These are phyloP conservation scores for Ramazzottius varieornatus DNA, from an alignment of 2,888 invertebrate genomes.

Conservation along the genomic window DNA sequence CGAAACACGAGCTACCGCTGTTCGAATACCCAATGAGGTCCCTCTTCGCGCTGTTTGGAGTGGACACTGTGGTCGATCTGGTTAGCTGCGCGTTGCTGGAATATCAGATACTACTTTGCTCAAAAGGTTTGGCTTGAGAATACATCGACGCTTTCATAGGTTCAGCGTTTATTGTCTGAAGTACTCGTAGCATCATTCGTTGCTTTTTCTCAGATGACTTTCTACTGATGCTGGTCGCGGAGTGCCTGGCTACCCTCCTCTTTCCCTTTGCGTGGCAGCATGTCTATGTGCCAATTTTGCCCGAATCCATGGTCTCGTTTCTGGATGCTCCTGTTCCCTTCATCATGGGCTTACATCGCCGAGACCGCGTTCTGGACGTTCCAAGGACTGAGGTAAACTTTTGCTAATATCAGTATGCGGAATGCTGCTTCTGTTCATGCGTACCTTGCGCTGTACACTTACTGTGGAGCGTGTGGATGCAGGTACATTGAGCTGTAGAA, in stretches of 20 bases:
- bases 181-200: too few relatives aligned
- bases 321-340: slow-evolving; percentile 96
- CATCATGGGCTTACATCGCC: slow-evolving; percentile 59
- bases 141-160: too few relatives aligned
- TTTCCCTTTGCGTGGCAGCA: slow-evolving; percentile 95
- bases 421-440: too few relatives aligned
- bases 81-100: slow-evolving; percentile 83
- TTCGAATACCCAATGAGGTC: slow-evolving; percentile 70
- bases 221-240: slow-evolving; percentile 81
- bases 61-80: slow-evolving; percentile 68
- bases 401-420: too few relatives aligned
- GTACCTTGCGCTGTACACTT: too few relatives aligned
- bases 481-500: too few relatives aligned
- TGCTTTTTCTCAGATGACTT: slow-evolving; percentile 64
- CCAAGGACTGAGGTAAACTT: background rate
- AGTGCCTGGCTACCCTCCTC: slow-evolving; percentile 59
- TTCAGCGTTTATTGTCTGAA: too few relatives aligned
- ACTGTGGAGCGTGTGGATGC: too few relatives aligned
- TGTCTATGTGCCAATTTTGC: slow-evolving; percentile 92
- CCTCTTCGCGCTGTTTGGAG: slow-evolving; percentile 61
- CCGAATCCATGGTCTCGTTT: slow-evolving; percentile 64
- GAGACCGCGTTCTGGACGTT: slow-evolving; percentile 14
- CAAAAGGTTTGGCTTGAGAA: too few relatives aligned
- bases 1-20: slow-evolving; percentile 52
- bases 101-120: slow-evolving; percentile 78